Conservation (phyloP, 2,888 invertebrate species). For the Eremobia ochroleuca region DNA sequence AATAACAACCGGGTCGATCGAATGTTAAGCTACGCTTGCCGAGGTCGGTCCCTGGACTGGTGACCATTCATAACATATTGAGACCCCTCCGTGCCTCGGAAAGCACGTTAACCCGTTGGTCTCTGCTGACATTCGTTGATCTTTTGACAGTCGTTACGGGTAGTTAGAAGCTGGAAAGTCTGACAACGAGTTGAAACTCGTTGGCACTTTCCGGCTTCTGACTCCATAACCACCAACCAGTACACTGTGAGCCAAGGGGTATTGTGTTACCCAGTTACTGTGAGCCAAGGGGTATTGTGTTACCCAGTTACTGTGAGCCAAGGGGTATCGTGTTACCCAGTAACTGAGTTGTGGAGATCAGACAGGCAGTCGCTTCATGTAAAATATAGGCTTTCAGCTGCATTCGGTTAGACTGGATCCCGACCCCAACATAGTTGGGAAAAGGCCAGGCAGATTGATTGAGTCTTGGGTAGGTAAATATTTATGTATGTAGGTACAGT, state of each 20-base stretch:
- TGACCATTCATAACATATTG: background rate
- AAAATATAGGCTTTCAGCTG: background rate
- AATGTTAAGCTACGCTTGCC: too few species aligned
- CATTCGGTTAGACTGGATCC: background rate
- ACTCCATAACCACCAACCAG: too few species aligned
- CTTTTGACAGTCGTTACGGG: background rate
- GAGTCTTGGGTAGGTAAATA: too few species aligned
- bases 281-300: background rate
- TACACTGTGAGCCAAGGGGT: background rate
- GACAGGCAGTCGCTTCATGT: background rate
- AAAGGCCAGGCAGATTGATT: background rate
- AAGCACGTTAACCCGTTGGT: background rate
- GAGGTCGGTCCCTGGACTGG: background rate
- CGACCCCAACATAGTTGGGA: background rate
- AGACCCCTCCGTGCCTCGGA: background rate
- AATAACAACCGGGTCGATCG: background rate
- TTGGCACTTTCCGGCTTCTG: too few species aligned
- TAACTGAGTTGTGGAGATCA: background rate
- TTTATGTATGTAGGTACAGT: too few species aligned
- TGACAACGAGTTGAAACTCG: background rate
- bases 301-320: background rate
- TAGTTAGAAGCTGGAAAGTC: background rate
- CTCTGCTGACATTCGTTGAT: background rate
- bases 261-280: background rate
- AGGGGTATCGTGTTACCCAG: background rate